Conservation (phyloP, 2,797 vertebrate genomes). For the Lithobates sylvaticus region DNA sequence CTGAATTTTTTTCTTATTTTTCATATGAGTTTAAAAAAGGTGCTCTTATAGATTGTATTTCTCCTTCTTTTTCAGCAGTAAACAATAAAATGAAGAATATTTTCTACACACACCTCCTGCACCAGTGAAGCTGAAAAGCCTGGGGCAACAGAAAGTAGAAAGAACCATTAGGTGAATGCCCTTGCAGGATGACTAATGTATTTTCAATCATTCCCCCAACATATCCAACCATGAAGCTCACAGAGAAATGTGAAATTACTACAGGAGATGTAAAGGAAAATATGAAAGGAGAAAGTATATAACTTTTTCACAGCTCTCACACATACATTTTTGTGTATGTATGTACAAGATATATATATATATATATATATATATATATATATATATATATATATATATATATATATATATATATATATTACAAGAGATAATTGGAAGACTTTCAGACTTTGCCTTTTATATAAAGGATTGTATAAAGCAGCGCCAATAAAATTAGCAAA, state of each 20-base stretch:
- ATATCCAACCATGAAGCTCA: background rate
- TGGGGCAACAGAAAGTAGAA: background rate
- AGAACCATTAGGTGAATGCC: background rate
- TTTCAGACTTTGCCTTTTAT: too few species aligned
- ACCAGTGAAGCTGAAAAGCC: background rate
- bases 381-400: too few species aligned
- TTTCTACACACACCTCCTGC: background rate
- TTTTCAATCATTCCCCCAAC: background rate
- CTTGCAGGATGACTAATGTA: constrained; percentile 9
- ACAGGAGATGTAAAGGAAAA: background rate
- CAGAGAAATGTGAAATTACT: background rate
- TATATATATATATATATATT: too few species aligned
- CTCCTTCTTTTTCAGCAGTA: background rate
- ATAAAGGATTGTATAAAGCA: too few species aligned
- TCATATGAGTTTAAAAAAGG: background rate
- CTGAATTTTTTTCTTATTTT: background rate
- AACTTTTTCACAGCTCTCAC: background rate
- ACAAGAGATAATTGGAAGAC: too few species aligned
- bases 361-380: too few species aligned
- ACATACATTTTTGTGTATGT: background rate
- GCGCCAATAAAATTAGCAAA: too few species aligned
- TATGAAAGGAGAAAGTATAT: background rate
- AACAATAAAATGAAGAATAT: background rate
- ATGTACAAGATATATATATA: too few species aligned
- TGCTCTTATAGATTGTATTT: background rate